A percentile compares a stretch with the other conserved stretches of the same genome.
These are phyloP conservation scores for Standfussiana lucernea DNA, from an alignment of 2,888 invertebrate genomes.

Conservation along the genomic window DNA sequence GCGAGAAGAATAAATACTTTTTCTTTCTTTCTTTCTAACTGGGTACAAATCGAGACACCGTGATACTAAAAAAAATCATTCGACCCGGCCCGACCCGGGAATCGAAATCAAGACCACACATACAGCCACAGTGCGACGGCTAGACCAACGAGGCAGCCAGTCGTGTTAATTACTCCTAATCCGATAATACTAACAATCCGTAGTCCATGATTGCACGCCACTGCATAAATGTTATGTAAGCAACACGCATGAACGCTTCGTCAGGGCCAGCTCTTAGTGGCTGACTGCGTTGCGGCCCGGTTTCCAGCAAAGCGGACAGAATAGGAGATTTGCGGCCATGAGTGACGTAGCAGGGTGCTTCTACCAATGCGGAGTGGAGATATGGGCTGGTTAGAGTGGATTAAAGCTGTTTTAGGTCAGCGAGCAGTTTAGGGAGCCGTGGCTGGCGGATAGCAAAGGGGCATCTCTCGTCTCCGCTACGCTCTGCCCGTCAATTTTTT, in stretches of 20 bases:
- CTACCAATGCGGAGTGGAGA: background rate
- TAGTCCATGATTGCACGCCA: background rate
- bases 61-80: background rate
- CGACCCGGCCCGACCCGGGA: background rate
- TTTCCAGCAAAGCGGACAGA: background rate
- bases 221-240: conserved; percentile 3
- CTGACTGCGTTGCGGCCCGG: background rate
- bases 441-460: background rate
- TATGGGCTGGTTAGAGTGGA: background rate
- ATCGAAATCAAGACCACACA: background rate
- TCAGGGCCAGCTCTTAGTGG: background rate
- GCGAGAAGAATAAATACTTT: too few species aligned
- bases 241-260: conserved; percentile 28
- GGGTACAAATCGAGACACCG: background rate
- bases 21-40: too few species aligned
- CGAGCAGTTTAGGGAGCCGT: background rate
- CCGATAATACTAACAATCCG: conserved; percentile 9
- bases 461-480: background rate
- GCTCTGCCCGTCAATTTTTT: too few species aligned
- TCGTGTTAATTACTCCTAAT: background rate
- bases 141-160: background rate
- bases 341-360: background rate
- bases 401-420: background rate
- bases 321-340: background rate
- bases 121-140: background rate